phyloP scores from a whole-genome alignment of 2,797 vertebrate genomes.

The Linurgus olivaceus region DNA sequence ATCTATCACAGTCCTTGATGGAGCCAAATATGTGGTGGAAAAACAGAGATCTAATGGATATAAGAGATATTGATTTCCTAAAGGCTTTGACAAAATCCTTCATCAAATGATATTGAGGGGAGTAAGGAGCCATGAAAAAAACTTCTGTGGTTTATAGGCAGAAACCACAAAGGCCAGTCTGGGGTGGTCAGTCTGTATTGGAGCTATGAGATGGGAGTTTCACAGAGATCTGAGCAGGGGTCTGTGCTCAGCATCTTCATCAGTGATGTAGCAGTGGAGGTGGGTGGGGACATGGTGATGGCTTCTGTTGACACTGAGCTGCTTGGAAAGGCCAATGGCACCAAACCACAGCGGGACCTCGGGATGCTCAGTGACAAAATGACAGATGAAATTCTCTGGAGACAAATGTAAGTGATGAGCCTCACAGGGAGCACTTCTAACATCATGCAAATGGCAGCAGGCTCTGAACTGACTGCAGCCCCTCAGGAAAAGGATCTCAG shows the following conservation, averaged over 20 bases:
- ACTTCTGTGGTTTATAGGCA: background rate
- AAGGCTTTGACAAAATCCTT: background rate
- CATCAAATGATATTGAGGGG: background rate
- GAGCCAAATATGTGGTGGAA: background rate
- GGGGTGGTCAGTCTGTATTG: background rate
- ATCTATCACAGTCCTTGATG: background rate
- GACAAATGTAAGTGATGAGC: background rate
- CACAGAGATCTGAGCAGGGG: background rate
- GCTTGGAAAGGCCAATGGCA: background rate
- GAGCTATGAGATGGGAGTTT: background rate
- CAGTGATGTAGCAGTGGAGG: background rate
- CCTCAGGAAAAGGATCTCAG: background rate
- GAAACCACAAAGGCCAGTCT: background rate
- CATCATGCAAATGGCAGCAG: background rate
- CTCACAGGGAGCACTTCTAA: background rate
- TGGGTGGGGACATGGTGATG: fast-evolving
- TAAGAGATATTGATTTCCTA: background rate
- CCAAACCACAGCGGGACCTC: background rate
- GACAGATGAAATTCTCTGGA: background rate
- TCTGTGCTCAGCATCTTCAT: background rate
- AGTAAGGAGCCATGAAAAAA: background rate
- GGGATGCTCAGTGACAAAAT: background rate
- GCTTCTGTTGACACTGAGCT: background rate
- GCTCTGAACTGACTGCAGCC: background rate
- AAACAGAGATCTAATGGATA: background rate